Evolutionary conservation across 2,797 vertebrate species (phyloP).

Genomic region (Myotis myotis): DNA sequence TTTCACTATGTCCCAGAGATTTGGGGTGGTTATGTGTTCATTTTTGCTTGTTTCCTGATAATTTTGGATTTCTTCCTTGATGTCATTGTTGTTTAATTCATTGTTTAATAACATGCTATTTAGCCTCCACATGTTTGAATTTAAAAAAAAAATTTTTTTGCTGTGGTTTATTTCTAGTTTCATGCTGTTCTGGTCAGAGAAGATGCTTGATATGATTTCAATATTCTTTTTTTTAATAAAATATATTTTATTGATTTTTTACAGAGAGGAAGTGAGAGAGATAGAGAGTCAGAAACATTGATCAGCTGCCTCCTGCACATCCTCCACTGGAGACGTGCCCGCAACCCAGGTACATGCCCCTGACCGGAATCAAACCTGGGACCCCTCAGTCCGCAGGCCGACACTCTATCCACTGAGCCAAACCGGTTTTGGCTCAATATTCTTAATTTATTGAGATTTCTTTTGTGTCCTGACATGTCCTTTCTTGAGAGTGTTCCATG

Average conservation of each 20-base stretch:
- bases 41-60: neutral
- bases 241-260: too few species aligned
- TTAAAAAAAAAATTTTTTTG: too few species aligned
- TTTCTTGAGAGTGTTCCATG: neutral
- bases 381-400: too few species aligned
- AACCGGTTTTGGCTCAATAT: too few species aligned
- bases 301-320: too few species aligned
- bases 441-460: neutral
- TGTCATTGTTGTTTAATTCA: neutral
- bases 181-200: neutral
- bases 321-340: too few species aligned
- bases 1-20: neutral
- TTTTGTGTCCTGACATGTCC: neutral
- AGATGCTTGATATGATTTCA: neutral
- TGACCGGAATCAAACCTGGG: too few species aligned
- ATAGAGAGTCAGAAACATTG: too few species aligned
- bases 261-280: too few species aligned
- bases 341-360: too few species aligned
- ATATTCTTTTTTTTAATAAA: too few species aligned
- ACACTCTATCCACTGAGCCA: too few species aligned
- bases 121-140: neutral
- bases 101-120: neutral
- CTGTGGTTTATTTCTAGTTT: neutral
- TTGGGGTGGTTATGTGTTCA: neutral
- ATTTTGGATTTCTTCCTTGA: neutral